Conservation (phyloP, 2,888 invertebrate genomes). For the Sialis fuliginosa region DNA sequence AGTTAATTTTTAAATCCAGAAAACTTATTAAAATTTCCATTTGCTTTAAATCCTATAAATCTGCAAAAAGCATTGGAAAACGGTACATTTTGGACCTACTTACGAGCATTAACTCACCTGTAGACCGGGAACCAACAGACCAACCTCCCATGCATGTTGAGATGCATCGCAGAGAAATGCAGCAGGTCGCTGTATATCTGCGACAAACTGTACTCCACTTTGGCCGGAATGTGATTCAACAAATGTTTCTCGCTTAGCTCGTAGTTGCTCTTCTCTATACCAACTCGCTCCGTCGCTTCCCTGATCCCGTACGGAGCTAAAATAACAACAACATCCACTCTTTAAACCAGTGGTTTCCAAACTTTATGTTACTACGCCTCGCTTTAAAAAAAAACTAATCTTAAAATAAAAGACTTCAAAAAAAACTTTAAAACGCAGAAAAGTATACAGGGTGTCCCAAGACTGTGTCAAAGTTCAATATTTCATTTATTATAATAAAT, state of each 20-base stretch:
- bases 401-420: neutral
- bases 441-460: neutral
- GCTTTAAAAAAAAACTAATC: neutral
- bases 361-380: too few relatives aligned
- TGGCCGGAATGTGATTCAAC: constrained; percentile 60
- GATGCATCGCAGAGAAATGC: constrained; percentile 59
- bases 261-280: constrained; percentile 40
- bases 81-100: too few relatives aligned
- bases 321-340: neutral
- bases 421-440: neutral
- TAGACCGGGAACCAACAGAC: constrained; percentile 94
- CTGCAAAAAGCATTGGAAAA: too few relatives aligned
- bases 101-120: too few relatives aligned
- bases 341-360: too few relatives aligned
- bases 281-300: constrained; percentile 79
- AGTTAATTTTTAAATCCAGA: too few relatives aligned
- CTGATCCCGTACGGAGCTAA: constrained; percentile 94
- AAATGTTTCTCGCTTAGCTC: constrained; percentile 45
- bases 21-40: too few relatives aligned
- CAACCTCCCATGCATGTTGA: constrained; percentile 59
- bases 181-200: constrained; percentile 74
- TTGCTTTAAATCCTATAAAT: too few relatives aligned
- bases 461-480: too few relatives aligned
- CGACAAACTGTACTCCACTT: constrained; percentile 68
- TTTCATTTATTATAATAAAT: too few relatives aligned